Base-by-base conservation (phyloP, 2,888 invertebrate genomes). In the Lepidocyrtinus sp. region DNA sequence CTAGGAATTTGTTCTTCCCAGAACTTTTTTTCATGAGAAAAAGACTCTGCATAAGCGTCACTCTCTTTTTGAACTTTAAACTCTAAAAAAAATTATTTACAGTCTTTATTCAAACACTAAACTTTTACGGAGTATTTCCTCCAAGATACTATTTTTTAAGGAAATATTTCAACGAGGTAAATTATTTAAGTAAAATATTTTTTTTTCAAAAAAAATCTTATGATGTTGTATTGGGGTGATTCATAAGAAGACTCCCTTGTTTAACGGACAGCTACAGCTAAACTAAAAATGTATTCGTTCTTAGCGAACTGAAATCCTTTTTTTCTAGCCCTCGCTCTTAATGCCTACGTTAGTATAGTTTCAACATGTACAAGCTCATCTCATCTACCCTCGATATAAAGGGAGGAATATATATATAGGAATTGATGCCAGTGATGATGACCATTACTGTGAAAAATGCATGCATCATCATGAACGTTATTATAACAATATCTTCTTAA, bases 251-350 rank as follows among this genome's bases (percentile, higher is more conserved):
- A 70, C 21, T 21, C 59, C 15, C 71, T 71, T 73, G 64, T 64
- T 73, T 73, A 73, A 73, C 73, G 73, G 73, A 64, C 73, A 73
- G 73, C 73, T 64, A 64, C 64, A 24, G 27, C 64, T 73, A 64
- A 50, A 50, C 50, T 50, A 50, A 50, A 50, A 50, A 50, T 12
- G 50, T 50, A 50, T 17, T 2, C 50, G n/a, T 50, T 17, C 15
- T 50, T 17, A 50, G 17, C 50, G 50, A 50, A 50, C 12, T 50
- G 50, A n/a, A n/a, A 50, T 17, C 50, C 50, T 50, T 50, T 50
- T 50, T 2, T 15, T 12, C 15, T 50, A n/a, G n/a, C n/a, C n/a
- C 50, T 50, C 15, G 50, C 50, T 50, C 50, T 50, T 50, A n/a
- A n/a, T n/a, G n/a, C n/a, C 50, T 36, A 36, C 12, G 50, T 50